Base-by-base conservation (phyloP, 2,113 vertebrate genomes). In the Dipodomys stephensi region DNA sequence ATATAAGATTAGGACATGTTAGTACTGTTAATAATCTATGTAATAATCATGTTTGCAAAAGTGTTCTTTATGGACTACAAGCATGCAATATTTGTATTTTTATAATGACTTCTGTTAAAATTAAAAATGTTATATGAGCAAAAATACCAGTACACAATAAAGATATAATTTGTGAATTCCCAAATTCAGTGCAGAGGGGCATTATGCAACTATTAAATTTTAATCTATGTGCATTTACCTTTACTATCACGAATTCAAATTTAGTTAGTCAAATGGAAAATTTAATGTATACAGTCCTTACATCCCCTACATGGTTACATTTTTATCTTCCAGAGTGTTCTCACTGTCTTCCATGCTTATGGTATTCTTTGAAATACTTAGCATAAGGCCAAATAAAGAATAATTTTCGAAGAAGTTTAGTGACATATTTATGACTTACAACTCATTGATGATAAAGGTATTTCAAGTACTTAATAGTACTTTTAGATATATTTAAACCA, bases 261-360 rank as follows among this genome's bases (percentile, higher is more conserved):
- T 92, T 87, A 87, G 62, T 84, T 87, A 87, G 62, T 84, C 19
- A 93, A 72, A 72, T 93, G 79, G 83, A 96, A 96, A 95, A 92
- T 93, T 57, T 39, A 95, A 44, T 85, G 25, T 23, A 74, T 72
- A 83, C 88, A 10, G 67, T 80, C 39, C 83, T 88, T 68, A 84
- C 22, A 65, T 86, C 19, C 22, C 7, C 32, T 92, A 71, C 30
- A 88, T 35, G 20, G 22, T 92, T 88, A 94, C 96, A 39, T 94
- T 92, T 93, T n/a, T 90, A 8, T 90, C 27, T 83, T 90, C 60
- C 39, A 83, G 28, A 30, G 22, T 74, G 53, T 82, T 92, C 49
- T 92, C 11, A 76, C 12, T 85, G 68, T 20, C 89, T 92, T 32
- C 46, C 7, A 60, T 92, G 62, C 39, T 88, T 88, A 65, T 44